Conservation (phyloP, 1,140 invertebrate species). For the Drosophila seguyi region DNA sequence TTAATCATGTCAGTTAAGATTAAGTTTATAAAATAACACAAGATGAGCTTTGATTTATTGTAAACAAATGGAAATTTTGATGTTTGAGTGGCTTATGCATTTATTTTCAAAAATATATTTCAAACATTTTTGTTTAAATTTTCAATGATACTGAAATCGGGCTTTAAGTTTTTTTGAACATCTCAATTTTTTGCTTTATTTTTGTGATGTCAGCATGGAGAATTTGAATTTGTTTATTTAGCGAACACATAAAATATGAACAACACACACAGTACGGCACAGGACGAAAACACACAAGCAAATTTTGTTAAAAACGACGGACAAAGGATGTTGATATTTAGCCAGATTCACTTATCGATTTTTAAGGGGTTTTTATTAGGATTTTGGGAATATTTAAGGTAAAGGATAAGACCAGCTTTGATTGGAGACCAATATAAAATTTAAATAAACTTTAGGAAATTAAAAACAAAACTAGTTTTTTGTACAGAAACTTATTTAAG, state of each 20-base stretch:
- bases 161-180: not conserved
- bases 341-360: slow-evolving; percentile 28
- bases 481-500: not conserved
- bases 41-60: not conserved
- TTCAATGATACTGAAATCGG: not conserved
- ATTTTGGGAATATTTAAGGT: not conserved
- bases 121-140: not conserved
- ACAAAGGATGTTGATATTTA: slow-evolving; percentile 20
- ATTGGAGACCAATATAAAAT: too few relatives aligned
- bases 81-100: not conserved
- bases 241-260: slow-evolving; percentile 33
- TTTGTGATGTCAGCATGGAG: slow-evolving; percentile 20
- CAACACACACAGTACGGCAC: slow-evolving; percentile 5
- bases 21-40: not conserved
- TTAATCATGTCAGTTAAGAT: slow-evolving; percentile 1
- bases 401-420: not conserved
- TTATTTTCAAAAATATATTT: not conserved
- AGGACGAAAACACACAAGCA: slow-evolving; percentile 22
- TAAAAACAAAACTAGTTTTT: not conserved
- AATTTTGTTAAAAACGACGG: slow-evolving; percentile 37
- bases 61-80: not conserved
- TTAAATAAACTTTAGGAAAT: not conserved
- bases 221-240: slow-evolving; percentile 5
- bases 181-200: not conserved
- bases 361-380: not conserved